A percentile compares a stretch with the other conserved stretches of the same genome.
These are phyloP conservation scores for Ceratotherium simum DNA, from an alignment of 2,113 vertebrate species.

Conservation along the genomic window DNA sequence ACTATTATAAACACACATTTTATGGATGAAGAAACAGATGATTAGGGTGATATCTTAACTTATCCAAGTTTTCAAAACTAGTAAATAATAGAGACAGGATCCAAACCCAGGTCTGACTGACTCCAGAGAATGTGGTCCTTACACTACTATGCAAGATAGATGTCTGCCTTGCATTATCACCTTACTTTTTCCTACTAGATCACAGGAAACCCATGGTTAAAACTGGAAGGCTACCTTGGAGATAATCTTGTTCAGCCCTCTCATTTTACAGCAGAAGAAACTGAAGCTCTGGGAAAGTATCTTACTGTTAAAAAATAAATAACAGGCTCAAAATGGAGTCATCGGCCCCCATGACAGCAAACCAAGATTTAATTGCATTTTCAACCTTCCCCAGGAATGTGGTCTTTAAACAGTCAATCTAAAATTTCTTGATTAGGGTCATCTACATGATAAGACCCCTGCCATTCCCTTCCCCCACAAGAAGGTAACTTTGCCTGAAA, in stretches of 20 bases:
- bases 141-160: background rate
- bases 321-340: no score
- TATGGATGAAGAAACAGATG: background rate
- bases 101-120: background rate
- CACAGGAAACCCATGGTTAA: background rate
- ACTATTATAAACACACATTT: background rate
- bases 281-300: background rate
- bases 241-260: background rate
- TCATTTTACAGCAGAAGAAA: slow-evolving; percentile 40
- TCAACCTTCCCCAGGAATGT: no score
- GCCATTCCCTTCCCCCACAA: no score
- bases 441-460: no score
- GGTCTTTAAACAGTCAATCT: no score
- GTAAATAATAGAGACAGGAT: background rate
- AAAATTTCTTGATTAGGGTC: no score
- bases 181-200: background rate
- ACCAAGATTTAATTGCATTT: no score
- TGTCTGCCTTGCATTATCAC: background rate
- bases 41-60: background rate
- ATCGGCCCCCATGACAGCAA: no score
- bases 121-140: background rate
- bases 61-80: background rate
- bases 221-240: background rate
- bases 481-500: no score
- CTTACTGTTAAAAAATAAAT: background rate